Percentiles rank a stretch among this genome's conserved stretches.
phyloP scores from a whole-genome alignment of 2,113 vertebrate species.

The Petroica traversi region DNA sequence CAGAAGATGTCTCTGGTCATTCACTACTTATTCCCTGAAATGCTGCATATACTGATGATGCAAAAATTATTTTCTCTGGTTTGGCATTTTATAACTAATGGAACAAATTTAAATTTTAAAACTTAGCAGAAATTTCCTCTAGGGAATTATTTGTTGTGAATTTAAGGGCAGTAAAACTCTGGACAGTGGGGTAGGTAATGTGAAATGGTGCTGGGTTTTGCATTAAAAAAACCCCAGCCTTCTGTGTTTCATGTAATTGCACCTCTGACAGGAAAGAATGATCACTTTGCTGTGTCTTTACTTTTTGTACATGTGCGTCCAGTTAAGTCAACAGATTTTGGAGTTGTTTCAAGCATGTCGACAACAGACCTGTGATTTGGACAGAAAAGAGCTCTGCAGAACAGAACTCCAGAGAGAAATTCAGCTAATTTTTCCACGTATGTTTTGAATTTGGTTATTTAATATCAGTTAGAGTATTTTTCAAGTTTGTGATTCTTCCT shows the following conservation, averaged over 20 bases:
- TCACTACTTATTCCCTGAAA: neutral
- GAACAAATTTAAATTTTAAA: neutral
- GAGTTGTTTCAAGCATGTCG: slow-evolving; percentile 85
- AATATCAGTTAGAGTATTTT: neutral
- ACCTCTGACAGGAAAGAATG: neutral
- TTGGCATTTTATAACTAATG: neutral
- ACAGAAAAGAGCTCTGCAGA: slow-evolving; percentile 87
- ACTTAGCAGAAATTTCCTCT: neutral
- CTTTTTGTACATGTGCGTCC: slow-evolving; percentile 21
- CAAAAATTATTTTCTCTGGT: neutral
- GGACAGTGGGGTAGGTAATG: neutral
- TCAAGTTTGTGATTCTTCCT: fast-evolving
- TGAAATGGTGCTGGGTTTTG: neutral
- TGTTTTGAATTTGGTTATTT: slow-evolving; percentile 39
- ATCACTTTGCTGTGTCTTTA: neutral
- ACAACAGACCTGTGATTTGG: slow-evolving; percentile 86
- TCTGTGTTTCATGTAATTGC: neutral
- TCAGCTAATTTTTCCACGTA: slow-evolving; percentile 84
- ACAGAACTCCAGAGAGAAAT: slow-evolving; percentile 86
- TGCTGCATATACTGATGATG: neutral
- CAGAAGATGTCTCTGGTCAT: neutral
- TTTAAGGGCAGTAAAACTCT: neutral
- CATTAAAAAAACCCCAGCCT: neutral
- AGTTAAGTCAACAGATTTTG: slow-evolving; percentile 91
- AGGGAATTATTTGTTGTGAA: neutral